Evolutionary conservation across 2,888 invertebrate species (phyloP), one percentile per base, ranked within the genome.

Genomic region (Maniola hyperantus): DNA sequence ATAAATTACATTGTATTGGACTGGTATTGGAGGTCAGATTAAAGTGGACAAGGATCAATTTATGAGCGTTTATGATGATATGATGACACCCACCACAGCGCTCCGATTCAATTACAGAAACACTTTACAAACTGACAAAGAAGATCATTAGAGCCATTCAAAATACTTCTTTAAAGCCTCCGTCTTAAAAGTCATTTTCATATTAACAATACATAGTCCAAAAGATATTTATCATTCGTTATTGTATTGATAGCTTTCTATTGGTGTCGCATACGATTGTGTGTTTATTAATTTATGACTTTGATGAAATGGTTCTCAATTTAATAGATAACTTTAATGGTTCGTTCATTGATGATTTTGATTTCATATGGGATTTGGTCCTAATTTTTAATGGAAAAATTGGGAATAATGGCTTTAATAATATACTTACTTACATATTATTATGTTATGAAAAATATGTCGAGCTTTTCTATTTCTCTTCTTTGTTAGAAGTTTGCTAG

Each of bases 71-170:
- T 71, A 68, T 70, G 76, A 76, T 78, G 79, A 83, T 71, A 69
- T 72, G 76, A 76, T 77, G 79, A 82, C 80, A 82, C 76, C 75
- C 76, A 74, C 79, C 74, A 74, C 71, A 73, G 68, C 75, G 74
- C 79, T 79, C 80, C 81, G 75, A 82, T 85, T 82, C 80, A 83
- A 82, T 82, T 82, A 80, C 68, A 70, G 65, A 69, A 72, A 60
- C 48, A 66, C 50, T 58, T 65, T 13, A 53, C 26, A 15, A 42
- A 48, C 51, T 66, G 58, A 69, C 60, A 54, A 70, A 58, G 62
- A 39, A 50, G 44, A 39, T 50, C 26, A 13, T 20, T 26, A 5
- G 2, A 54, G 20, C 53, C 50, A 63, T 34, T 46, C 33, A 36
- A 62, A 65, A 64, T 61, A 57, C 33, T 42, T 58, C 63, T 46